These are phyloP conservation scores for Semotilus atromaculatus DNA, from an alignment of 2,797 vertebrate genomes.

Conservation along the genomic window DNA sequence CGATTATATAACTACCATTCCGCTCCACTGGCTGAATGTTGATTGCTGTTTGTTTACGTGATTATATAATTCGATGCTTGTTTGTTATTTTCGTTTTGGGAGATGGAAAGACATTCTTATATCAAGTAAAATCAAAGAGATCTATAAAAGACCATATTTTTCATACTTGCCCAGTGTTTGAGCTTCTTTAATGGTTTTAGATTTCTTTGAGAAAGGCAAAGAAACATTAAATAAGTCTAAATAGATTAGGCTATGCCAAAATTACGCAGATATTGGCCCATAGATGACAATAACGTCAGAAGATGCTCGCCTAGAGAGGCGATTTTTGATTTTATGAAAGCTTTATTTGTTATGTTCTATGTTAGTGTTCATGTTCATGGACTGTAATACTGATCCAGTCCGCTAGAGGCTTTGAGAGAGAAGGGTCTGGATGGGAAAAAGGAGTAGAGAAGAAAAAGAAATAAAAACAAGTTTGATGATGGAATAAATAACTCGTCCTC, in stretches of 20 bases:
- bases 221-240: background rate
- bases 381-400: too few species aligned
- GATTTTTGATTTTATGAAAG: background rate
- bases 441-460: background rate
- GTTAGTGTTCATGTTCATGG: too few species aligned
- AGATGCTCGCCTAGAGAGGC: too few species aligned
- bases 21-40: background rate
- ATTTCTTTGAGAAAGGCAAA: background rate
- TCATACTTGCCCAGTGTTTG: background rate
- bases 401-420: too few species aligned
- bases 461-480: too few species aligned
- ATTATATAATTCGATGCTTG: background rate
- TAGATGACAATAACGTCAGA: too few species aligned
- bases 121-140: background rate
- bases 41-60: background rate
- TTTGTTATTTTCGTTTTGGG: background rate
- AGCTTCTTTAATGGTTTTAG: background rate
- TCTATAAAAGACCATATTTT: background rate
- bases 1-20: slow-evolving; percentile 13
- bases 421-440: background rate
- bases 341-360: background rate
- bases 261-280: background rate
- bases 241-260: background rate
- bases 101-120: background rate
- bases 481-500: background rate